Evolutionary conservation across 1,140 invertebrate genomes (phyloP).

Genomic region (Linepithema humile): DNA sequence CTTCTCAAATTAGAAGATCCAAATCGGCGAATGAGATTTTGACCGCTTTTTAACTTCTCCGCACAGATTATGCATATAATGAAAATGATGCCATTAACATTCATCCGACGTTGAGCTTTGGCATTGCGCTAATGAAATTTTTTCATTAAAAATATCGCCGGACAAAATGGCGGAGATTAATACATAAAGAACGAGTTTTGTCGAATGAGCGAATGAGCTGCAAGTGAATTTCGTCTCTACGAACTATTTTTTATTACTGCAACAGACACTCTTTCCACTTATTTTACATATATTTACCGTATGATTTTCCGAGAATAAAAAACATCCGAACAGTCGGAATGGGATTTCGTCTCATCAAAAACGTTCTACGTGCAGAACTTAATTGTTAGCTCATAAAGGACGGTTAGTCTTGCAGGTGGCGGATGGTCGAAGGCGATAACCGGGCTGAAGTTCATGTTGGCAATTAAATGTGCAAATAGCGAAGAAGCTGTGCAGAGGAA

Average conservation of each 20-base stretch:
- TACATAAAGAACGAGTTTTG: background rate
- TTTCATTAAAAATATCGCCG: background rate
- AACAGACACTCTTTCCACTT: no score
- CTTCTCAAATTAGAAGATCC: conserved; percentile 31
- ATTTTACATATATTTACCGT: background rate
- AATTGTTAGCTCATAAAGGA: conserved; percentile 6
- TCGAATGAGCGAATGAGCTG: background rate
- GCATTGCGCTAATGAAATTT: conserved; percentile 25
- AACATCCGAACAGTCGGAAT: background rate
- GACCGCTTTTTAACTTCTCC: conserved; percentile 27
- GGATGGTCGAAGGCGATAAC: conserved; percentile 40
- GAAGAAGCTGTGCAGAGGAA: conserved; percentile 29
- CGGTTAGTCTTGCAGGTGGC: background rate
- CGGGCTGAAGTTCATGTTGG: conserved; percentile 32
- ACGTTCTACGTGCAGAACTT: conserved; percentile 6
- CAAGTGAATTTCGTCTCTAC: background rate
- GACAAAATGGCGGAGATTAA: background rate
- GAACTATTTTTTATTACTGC: no score
- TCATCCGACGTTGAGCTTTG: conserved; percentile 26
- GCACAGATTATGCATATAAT: background rate
- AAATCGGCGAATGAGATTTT: conserved; percentile 43
- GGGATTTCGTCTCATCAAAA: background rate
- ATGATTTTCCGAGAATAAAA: background rate
- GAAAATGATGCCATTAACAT: conserved; percentile 47
- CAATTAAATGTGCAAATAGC: conserved; percentile 57